Conservation (phyloP, 2,113 vertebrate genomes). For the Cyanoderma ruficeps region DNA sequence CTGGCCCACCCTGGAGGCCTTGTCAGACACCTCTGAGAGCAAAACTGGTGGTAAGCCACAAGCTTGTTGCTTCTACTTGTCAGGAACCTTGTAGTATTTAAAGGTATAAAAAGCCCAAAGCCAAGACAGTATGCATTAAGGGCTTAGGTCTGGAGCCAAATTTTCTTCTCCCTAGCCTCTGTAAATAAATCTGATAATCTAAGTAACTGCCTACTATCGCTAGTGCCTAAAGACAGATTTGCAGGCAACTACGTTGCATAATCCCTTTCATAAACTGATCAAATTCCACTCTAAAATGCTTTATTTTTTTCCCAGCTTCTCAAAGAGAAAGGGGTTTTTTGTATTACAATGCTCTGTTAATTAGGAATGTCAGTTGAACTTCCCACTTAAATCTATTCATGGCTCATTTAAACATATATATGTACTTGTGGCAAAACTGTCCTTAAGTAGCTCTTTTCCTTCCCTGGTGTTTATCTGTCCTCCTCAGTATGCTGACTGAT, state of each 20-base stretch:
- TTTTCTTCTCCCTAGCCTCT: background rate
- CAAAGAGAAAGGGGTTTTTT: background rate
- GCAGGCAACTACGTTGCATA: background rate
- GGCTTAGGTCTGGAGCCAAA: background rate
- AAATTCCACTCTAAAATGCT: background rate
- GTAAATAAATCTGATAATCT: background rate
- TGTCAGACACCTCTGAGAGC: background rate
- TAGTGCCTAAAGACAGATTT: background rate
- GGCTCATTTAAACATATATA: background rate
- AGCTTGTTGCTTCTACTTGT: background rate
- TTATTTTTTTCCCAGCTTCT: background rate
- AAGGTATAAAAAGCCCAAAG: background rate
- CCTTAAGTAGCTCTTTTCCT: background rate
- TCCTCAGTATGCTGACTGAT: background rate
- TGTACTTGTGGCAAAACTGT: background rate
- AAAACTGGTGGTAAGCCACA: background rate
- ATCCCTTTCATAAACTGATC: background rate
- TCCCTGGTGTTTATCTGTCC: background rate
- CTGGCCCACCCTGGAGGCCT: background rate
- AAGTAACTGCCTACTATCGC: background rate
- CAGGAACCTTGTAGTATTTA: background rate
- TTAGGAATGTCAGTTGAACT: background rate
- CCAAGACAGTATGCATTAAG: background rate
- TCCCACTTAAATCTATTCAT: background rate
- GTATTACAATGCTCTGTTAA: background rate